A percentile compares a stretch with the other conserved stretches of the same genome.
Conservation (phyloP, 2,888 invertebrate species). For the Diachrysia chrysitis region DNA sequence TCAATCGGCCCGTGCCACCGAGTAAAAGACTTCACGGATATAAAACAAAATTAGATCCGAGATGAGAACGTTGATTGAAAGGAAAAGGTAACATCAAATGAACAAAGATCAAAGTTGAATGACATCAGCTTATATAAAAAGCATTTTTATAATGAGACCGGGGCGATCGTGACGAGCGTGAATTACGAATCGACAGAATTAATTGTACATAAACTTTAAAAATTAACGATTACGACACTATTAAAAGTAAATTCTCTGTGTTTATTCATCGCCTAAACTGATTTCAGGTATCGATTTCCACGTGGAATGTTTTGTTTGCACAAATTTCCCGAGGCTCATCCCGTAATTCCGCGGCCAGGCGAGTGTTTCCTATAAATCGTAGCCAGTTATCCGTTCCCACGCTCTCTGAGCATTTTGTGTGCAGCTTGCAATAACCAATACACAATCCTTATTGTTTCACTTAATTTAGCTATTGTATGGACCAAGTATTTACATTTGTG, state of each 20-base stretch:
- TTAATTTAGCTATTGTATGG: conserved; percentile 87
- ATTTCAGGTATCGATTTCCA: conserved; percentile 58
- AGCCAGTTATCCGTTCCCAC: conserved; percentile 82
- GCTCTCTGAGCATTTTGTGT: conserved; percentile 82
- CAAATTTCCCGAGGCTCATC: conserved; percentile 73
- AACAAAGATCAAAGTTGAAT: conserved; percentile 88
- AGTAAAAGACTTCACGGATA: conserved; percentile 69
- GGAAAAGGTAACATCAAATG: conserved; percentile 78
- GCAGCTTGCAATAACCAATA: conserved; percentile 82
- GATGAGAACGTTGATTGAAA: conserved; percentile 80
- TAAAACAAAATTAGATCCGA: conserved; percentile 71
- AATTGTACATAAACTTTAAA: conserved; percentile 67
- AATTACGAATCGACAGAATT: conserved; percentile 72
- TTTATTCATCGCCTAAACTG: conserved; percentile 33
- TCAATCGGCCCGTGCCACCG: conserved; percentile 57
- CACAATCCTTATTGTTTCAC: conserved; percentile 88
- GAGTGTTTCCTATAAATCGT: conserved; percentile 80
- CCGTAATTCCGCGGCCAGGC: conserved; percentile 69
- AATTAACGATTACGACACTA: conserved; percentile 48
- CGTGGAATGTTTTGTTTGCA: conserved; percentile 70
- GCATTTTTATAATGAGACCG: conserved; percentile 73
- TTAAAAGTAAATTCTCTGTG: conserved; percentile 41
- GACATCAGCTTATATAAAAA: conserved; percentile 75
- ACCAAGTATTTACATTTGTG: conserved; percentile 83
- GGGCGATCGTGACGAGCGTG: conserved; percentile 78